Evolutionary conservation across 2,888 invertebrate genomes (phyloP), one percentile per base, ranked within the genome.

Genomic region (Aphidius colemani): DNA sequence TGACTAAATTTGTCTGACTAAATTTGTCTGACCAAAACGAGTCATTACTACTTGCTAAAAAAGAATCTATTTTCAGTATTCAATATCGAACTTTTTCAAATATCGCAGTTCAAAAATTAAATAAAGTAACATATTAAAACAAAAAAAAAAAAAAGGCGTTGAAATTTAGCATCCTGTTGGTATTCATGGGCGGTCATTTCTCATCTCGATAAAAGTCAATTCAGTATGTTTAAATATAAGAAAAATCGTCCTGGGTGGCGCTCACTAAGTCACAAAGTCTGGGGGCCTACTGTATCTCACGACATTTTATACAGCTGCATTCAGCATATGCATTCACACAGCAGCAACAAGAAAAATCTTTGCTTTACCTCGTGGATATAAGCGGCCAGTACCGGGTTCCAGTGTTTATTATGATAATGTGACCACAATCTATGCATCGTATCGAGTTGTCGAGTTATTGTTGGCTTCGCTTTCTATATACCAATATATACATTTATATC

Each of bases 381-480:
- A n/a, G n/a, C 46, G 45, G 30, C 56, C 56, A 44, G 46, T 48
- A 57, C 46, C 46, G 11, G 68, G 68, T 66, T 69, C 72, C 67
- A 71, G 68, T 67, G 67, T 71, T 71, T 69, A 74, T 75, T 75
- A 75, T 75, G 72, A 72, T 75, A 75, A 75, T 75, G 73, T 66
- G 59, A 40, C 53, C 61, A 61, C 70, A 74, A 75, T 75, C 74
- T 74, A 74, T 73, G 74, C 74, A 67, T 71, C 72, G 74, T 74
- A 74, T 74, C 74, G 74, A 71, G 71, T 74, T 73, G 73, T 72
- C 73, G 74, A 73, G 74, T 74, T 74, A 74, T 74, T 74, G 74
- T 74, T 74, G 71, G 66, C 30, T 30, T 30, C 5, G 5, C 30
- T 30, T 30, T 30, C 30, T 30, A 30, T 18, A 18, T 3, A n/a